Conservation (phyloP, 2,888 invertebrate species). For the Cephus runcator region DNA sequence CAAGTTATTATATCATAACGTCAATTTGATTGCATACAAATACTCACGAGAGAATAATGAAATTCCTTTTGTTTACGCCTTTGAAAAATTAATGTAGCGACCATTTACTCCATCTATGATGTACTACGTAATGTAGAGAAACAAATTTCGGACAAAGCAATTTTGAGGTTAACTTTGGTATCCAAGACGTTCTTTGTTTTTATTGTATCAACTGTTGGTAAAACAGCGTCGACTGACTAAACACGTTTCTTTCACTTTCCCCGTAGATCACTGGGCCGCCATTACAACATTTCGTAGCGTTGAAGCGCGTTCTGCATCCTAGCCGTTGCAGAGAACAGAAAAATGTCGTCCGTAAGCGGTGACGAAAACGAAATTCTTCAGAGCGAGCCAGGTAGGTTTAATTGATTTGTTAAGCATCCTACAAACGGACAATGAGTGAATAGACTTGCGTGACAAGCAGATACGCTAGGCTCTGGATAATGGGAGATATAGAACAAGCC, state of each 20-base stretch:
- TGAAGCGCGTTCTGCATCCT: constrained; percentile 29
- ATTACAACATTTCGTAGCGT: constrained; percentile 22
- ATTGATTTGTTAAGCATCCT: background rate
- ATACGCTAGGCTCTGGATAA: background rate
- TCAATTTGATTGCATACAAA: background rate
- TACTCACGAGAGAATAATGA: background rate
- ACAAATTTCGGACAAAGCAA: background rate
- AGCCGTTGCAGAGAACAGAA: constrained; percentile 27
- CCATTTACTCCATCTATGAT: background rate
- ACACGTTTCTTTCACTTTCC: background rate
- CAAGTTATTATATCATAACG: background rate
- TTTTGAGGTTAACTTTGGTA: background rate
- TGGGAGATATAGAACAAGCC: constrained; percentile 7
- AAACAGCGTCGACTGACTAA: background rate
- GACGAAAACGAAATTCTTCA: constrained; percentile 54
- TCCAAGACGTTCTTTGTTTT: background rate
- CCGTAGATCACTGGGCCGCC: constrained; percentile 17
- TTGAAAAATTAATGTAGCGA: background rate
- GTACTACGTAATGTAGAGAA: background rate
- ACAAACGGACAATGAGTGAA: background rate
- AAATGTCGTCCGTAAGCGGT: constrained; percentile 61
- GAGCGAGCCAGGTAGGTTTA: constrained; percentile 52
- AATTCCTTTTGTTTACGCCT: background rate
- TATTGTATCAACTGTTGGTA: background rate
- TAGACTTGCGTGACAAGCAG: constrained; percentile 3